These are phyloP conservation scores for Drosophila anomalata DNA, from an alignment of 2,888 invertebrate genomes.

Conservation along the genomic window DNA sequence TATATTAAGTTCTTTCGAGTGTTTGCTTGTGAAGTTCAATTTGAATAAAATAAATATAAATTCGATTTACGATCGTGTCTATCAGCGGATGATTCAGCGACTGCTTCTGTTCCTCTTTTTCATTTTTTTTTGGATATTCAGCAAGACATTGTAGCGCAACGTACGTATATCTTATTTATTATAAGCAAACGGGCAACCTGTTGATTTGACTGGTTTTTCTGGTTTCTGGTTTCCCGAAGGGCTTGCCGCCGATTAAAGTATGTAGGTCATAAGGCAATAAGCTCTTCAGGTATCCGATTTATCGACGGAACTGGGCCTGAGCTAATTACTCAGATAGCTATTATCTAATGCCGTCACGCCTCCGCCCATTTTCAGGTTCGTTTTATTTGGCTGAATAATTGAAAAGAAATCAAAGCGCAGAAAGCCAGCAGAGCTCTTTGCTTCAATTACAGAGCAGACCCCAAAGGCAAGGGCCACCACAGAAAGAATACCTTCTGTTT, in stretches of 20 bases:
- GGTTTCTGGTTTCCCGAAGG: slow-evolving; percentile 33
- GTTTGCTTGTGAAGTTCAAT: slow-evolving; percentile 56
- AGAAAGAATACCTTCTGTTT: slow-evolving; percentile 8
- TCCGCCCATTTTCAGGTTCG: slow-evolving; percentile 11
- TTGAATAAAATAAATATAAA: slow-evolving; percentile 58
- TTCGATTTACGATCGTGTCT: slow-evolving; percentile 49
- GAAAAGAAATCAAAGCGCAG: slow-evolving; percentile 53
- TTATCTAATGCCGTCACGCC: slow-evolving; percentile 34
- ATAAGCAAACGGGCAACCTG: slow-evolving; percentile 22
- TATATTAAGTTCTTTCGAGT: slow-evolving; percentile 72
- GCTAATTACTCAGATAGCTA: slow-evolving; percentile 37
- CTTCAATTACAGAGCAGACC: slow-evolving; percentile 42
- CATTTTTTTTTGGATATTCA: slow-evolving; percentile 11
- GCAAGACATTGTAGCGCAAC: slow-evolving; percentile 6
- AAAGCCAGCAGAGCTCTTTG: slow-evolving; percentile 19
- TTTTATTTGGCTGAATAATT: slow-evolving; percentile 50
- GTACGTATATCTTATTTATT: slow-evolving; percentile 9
- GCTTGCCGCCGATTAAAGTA: slow-evolving; percentile 32
- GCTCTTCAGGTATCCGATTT: slow-evolving; percentile 12
- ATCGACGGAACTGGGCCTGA: neutral
- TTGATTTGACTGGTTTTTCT: slow-evolving; percentile 36
- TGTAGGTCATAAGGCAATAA: slow-evolving; percentile 40
- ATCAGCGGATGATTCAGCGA: slow-evolving; percentile 30
- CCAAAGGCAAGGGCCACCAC: slow-evolving; percentile 3
- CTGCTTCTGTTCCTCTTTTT: neutral